Evolutionary conservation across 2,797 vertebrate species (phyloP).

Genomic region (Cossypha heuglini): DNA sequence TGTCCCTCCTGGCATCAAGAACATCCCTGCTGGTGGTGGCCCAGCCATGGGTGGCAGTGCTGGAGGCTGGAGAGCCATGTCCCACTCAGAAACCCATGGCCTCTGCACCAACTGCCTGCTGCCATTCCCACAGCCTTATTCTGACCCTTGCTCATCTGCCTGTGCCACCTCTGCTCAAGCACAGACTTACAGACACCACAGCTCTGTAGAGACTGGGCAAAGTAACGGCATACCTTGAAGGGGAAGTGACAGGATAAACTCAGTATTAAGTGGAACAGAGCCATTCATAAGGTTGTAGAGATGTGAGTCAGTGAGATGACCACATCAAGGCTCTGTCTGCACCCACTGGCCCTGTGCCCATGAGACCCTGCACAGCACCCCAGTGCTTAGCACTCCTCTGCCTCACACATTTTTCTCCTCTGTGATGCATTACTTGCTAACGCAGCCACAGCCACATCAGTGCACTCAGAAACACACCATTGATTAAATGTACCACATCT

Average conservation of each 20-base stretch:
- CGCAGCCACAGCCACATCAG: background rate
- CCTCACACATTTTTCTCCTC: background rate
- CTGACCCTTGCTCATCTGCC: background rate
- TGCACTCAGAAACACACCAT: background rate
- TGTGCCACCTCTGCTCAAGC: background rate
- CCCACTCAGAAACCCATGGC: background rate
- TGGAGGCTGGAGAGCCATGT: background rate
- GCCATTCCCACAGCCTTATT: background rate
- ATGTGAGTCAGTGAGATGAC: background rate
- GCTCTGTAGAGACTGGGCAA: background rate
- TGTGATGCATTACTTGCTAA: background rate
- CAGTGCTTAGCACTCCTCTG: background rate
- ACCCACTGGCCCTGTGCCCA: background rate
- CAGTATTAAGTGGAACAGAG: background rate
- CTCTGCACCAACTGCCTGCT: background rate
- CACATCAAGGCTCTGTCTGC: background rate
- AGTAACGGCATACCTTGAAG: background rate
- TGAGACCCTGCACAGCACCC: background rate
- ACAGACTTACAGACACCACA: background rate
- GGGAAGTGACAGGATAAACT: background rate
- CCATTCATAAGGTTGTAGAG: background rate
- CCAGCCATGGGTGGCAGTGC: background rate
- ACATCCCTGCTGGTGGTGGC: background rate
- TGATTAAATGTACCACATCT: background rate
- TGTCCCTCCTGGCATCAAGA: background rate